These are phyloP conservation scores for Lacanobia oleracea DNA, from an alignment of 2,888 invertebrate species.

Conservation along the genomic window DNA sequence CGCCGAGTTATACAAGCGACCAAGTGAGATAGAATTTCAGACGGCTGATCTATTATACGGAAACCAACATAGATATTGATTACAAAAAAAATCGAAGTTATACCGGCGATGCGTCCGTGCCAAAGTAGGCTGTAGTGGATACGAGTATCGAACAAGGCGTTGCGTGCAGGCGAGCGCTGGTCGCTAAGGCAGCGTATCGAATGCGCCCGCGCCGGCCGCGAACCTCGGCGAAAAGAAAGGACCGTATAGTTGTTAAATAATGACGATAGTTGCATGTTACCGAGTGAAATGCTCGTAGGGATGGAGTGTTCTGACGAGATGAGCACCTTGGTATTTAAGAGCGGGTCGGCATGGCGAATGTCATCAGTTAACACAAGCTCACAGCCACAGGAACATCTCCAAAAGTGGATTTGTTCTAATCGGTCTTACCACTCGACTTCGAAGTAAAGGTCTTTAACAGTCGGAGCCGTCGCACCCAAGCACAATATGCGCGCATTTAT, in stretches of 20 bases:
- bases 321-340: conserved; percentile 90
- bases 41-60: conserved; percentile 59
- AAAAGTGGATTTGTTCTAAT: conserved; percentile 77
- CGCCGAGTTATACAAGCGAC: conserved; percentile 55
- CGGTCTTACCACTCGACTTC: conserved; percentile 65
- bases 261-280: conserved; percentile 88
- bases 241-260: conserved; percentile 88
- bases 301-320: conserved; percentile 89
- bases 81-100: conserved; percentile 60
- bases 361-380: conserved; percentile 89
- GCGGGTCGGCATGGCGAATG: conserved; percentile 87
- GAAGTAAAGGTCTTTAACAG: conserved; percentile 76
- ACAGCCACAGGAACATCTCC: conserved; percentile 87
- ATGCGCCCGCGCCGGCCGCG: conserved; percentile 77
- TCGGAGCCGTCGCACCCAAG: conserved; percentile 73
- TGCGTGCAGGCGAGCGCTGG: conserved; percentile 77
- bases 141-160: conserved; percentile 55
- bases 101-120: conserved; percentile 49
- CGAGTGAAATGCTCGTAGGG: conserved; percentile 89
- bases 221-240: conserved; percentile 89
- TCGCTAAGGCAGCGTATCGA: conserved; percentile 84
- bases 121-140: conserved; percentile 71
- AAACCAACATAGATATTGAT: conserved; percentile 65
- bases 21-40: conserved; percentile 61
- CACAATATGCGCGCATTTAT: conserved; percentile 88